phyloP scores from a whole-genome alignment of 1,140 invertebrate species.

The Drosophila nebulosa region DNA sequence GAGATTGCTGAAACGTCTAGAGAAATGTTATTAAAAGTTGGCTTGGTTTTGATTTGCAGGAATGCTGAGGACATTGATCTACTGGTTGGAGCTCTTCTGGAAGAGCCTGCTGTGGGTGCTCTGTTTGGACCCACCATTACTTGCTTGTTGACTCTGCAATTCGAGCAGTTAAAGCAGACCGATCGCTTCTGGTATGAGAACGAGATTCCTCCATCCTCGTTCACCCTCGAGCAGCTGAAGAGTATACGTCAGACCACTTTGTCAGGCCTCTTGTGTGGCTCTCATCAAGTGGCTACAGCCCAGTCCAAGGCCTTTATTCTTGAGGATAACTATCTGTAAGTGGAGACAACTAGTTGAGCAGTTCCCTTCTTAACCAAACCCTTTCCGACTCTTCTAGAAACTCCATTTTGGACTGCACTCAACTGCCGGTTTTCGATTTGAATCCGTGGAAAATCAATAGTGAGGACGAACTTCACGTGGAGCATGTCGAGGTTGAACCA shows the following conservation, averaged over 20 bases:
- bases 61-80: constrained; percentile 92
- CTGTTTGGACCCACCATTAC: constrained; percentile 93
- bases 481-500: constrained; percentile 67
- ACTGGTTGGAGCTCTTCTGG: constrained; percentile 91
- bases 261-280: constrained; percentile 81
- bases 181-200: constrained; percentile 98
- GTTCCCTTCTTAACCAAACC: not conserved
- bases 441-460: constrained; percentile 44
- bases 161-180: constrained; percentile 88
- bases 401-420: constrained; percentile 88
- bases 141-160: constrained; percentile 92
- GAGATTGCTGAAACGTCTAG: not conserved
- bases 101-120: constrained; percentile 89
- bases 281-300: constrained; percentile 82
- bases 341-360: not conserved
- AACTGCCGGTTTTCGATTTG: constrained; percentile 85
- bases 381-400: constrained; percentile 83
- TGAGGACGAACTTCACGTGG: constrained; percentile 55
- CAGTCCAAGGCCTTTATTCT: constrained; percentile 93
- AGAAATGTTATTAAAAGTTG: too few relatives aligned
- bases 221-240: constrained; percentile 90
- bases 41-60: constrained; percentile 78
- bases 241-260: constrained; percentile 81
- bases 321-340: constrained; percentile 92
- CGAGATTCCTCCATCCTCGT: constrained; percentile 93